Conservation (phyloP, 1,140 invertebrate genomes). For the Drosophila lowei region DNA sequence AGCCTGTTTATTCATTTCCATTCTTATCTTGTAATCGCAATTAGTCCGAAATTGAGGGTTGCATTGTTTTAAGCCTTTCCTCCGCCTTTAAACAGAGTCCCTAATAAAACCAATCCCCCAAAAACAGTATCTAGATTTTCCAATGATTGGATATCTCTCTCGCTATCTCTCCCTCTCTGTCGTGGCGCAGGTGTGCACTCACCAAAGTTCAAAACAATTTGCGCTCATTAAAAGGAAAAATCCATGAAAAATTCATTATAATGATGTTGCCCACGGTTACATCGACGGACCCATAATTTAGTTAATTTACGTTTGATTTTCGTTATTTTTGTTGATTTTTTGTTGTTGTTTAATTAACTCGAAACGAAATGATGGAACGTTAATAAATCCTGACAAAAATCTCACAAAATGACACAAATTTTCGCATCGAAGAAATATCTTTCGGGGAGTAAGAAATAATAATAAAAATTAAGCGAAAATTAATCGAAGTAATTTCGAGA, state of each 20-base stretch:
- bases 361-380: slow-evolving; percentile 52
- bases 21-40: not conserved
- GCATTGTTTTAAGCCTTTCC: not conserved
- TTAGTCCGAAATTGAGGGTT: slow-evolving; percentile 4
- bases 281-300: slow-evolving; percentile 58
- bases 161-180: too few species aligned
- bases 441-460: slow-evolving; percentile 73
- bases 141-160: slow-evolving; percentile 21
- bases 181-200: slow-evolving; percentile 47
- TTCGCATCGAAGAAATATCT: slow-evolving; percentile 62
- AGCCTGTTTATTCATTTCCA: not conserved
- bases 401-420: slow-evolving; percentile 76
- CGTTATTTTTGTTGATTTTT: slow-evolving; percentile 34
- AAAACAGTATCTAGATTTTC: slow-evolving; percentile 16
- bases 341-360: slow-evolving; percentile 68
- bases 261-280: slow-evolving; percentile 69
- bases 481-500: slow-evolving; percentile 75
- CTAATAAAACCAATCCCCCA: slow-evolving; percentile 14
- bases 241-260: slow-evolving; percentile 55
- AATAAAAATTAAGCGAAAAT: slow-evolving; percentile 81
- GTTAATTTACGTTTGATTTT: slow-evolving; percentile 61
- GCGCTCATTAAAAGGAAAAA: slow-evolving; percentile 70
- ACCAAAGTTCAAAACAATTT: slow-evolving; percentile 69
- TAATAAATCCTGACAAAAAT: slow-evolving; percentile 67
- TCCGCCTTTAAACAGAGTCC: not conserved